Evolutionary conservation across 2,888 invertebrate species (phyloP).

Genomic region (Eristalis tenax): DNA sequence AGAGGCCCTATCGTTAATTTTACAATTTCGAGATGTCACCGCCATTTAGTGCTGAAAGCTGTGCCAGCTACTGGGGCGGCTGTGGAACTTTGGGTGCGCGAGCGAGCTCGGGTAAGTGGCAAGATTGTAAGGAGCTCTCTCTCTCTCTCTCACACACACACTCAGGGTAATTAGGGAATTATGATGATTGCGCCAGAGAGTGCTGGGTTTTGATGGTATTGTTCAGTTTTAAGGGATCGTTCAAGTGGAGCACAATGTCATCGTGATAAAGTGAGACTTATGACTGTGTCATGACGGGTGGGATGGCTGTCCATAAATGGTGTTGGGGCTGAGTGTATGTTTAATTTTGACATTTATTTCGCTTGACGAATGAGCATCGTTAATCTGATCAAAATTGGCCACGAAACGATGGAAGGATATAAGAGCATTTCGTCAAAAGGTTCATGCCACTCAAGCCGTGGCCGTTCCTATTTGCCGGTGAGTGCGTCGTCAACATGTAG

Average conservation of each 20-base stretch:
- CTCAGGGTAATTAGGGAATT: slow-evolving; percentile 24
- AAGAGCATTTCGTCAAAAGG: neutral
- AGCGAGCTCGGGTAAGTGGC: neutral
- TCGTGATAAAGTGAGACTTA: neutral
- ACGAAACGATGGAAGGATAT: neutral
- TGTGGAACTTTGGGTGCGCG: neutral
- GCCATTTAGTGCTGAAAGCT: slow-evolving; percentile 60
- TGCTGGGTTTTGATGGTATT: neutral
- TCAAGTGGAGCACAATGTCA: neutral
- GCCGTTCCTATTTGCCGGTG: too few species aligned
- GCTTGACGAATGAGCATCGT: neutral
- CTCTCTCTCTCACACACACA: neutral
- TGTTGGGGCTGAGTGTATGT: neutral
- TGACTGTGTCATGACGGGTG: neutral
- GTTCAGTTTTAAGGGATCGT: neutral
- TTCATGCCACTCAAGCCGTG: too few species aligned
- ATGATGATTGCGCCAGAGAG: neutral
- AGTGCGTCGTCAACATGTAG: too few species aligned
- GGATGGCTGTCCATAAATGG: neutral
- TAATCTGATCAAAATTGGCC: neutral
- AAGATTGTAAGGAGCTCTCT: neutral
- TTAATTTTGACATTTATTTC: neutral
- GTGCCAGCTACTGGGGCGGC: neutral
- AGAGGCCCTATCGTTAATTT: slow-evolving; percentile 66
- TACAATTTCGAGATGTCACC: slow-evolving; percentile 70